These are phyloP conservation scores for Antennarius striatus DNA, from an alignment of 2,113 vertebrate species.

Conservation along the genomic window DNA sequence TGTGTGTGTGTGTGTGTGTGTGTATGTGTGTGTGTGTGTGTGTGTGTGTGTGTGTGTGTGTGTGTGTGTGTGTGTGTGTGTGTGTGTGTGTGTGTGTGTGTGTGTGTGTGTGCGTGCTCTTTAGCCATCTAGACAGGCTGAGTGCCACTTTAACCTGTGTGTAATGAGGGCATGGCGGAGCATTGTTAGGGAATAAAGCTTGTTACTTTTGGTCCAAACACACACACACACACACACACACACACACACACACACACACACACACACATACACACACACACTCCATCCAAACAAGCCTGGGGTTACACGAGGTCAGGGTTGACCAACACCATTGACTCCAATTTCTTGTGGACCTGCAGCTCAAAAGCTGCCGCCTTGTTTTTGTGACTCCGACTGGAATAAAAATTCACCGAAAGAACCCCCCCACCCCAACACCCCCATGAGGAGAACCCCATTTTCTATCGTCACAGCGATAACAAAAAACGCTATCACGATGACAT, in stretches of 20 bases:
- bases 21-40: conserved; percentile 9
- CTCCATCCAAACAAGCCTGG: conserved; percentile 60
- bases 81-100: conserved; percentile 13
- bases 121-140: conserved; percentile 67
- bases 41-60: conserved; percentile 17
- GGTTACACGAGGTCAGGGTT: conserved; percentile 63
- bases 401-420: not conserved
- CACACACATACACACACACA: conserved; percentile 28
- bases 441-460: too few relatives aligned
- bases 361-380: conserved; percentile 49
- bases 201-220: conserved; percentile 72
- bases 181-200: conserved; percentile 77
- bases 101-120: conserved; percentile 16
- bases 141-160: conserved; percentile 76
- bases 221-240: conserved; percentile 28
- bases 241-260: conserved; percentile 25
- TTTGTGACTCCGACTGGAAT: conserved; percentile 22
- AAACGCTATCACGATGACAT: too few relatives aligned
- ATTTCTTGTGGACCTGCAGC: conserved; percentile 62
- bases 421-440: too few relatives aligned
- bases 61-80: conserved; percentile 24
- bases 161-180: conserved; percentile 79
- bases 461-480: too few relatives aligned
- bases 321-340: conserved; percentile 75
- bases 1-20: conserved; percentile 22